Conservation (phyloP, 2,888 invertebrate species). For the Neuroscelio doddi region DNA sequence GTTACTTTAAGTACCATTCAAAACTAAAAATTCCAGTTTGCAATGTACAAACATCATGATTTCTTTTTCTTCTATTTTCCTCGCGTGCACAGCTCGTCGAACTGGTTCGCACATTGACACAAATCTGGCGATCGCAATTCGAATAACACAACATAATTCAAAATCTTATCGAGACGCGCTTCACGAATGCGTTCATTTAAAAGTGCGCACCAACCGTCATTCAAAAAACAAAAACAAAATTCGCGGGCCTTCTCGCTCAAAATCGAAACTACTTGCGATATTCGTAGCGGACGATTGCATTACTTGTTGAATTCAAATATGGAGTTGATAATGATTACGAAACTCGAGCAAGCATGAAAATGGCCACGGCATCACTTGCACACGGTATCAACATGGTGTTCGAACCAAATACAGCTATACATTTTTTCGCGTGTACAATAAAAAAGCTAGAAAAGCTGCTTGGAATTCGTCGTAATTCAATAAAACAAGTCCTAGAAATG, state of each 20-base stretch:
- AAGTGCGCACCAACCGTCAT: background rate
- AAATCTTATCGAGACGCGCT: too few relatives aligned
- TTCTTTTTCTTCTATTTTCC: background rate
- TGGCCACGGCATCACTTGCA: conserved; percentile 69
- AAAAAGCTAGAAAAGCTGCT: background rate
- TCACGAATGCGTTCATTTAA: background rate
- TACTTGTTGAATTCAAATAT: conserved; percentile 71
- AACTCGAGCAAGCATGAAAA: conserved; percentile 70
- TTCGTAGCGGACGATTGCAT: conserved; percentile 49
- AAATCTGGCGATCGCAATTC: background rate
- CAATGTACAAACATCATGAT: too few relatives aligned
- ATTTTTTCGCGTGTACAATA: conserved; percentile 14
- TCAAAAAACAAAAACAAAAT: background rate
- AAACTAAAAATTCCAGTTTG: too few relatives aligned
- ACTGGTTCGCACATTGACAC: background rate
- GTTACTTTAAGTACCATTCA: too few relatives aligned
- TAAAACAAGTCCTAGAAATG: background rate
- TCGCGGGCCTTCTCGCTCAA: background rate
- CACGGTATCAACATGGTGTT: conserved; percentile 62
- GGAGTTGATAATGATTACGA: conserved; percentile 71
- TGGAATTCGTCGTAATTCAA: background rate
- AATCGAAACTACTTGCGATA: conserved; percentile 14
- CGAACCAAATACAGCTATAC: conserved; percentile 16
- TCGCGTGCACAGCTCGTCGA: background rate
- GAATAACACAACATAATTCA: background rate